These are phyloP conservation scores for Buathra laborator DNA, from an alignment of 2,888 invertebrate species.

Conservation along the genomic window DNA sequence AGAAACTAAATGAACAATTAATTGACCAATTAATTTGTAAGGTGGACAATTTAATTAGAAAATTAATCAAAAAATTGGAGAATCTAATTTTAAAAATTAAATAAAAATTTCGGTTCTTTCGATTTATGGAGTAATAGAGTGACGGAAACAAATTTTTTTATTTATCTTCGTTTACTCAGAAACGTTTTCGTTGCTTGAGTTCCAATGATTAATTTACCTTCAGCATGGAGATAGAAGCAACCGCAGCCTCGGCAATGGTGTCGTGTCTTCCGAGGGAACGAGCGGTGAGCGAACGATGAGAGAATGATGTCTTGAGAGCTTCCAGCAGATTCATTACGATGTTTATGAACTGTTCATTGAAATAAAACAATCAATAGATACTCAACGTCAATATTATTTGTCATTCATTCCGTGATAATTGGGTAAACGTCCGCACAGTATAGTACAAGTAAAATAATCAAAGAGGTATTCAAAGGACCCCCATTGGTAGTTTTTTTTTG, in stretches of 20 bases:
- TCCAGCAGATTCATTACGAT: slow-evolving; percentile 96
- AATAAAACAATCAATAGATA: slow-evolving; percentile 26
- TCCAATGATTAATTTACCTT: slow-evolving; percentile 86
- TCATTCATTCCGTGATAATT: background rate
- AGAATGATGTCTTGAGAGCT: slow-evolving; percentile 96
- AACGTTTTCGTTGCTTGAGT: no score
- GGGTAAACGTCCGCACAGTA: background rate
- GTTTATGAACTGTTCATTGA: slow-evolving; percentile 92
- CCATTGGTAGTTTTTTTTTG: background rate
- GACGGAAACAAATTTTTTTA: background rate
- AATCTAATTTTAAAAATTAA: no score
- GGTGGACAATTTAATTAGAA: no score
- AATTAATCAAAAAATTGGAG: no score
- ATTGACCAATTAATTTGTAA: no score
- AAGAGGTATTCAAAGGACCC: background rate
- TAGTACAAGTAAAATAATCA: slow-evolving; percentile 9
- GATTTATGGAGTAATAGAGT: no score
- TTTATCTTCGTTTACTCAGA: no score
- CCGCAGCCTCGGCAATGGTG: slow-evolving; percentile 95
- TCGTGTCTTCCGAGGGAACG: slow-evolving; percentile 94
- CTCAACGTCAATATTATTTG: background rate
- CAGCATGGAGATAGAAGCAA: slow-evolving; percentile 95
- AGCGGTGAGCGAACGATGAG: slow-evolving; percentile 94
- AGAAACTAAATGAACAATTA: no score
- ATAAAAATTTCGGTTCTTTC: no score